phyloP scores from a whole-genome alignment of 2,797 vertebrate genomes.

The Enteromius viviparus region DNA sequence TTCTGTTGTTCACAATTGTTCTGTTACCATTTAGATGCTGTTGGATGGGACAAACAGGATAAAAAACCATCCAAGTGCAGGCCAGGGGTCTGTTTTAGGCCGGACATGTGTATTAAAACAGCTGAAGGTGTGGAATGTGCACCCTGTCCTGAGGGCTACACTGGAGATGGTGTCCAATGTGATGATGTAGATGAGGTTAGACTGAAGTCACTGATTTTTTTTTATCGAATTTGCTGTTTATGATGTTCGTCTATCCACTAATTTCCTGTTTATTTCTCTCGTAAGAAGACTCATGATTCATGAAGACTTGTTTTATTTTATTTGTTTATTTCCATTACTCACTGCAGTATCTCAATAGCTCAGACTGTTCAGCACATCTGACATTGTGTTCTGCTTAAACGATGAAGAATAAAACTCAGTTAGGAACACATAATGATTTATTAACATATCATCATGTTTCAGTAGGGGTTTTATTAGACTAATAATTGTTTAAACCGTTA shows the following conservation, averaged over 20 bases:
- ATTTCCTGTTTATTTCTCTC: background rate
- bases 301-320: conserved; percentile 28
- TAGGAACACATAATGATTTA: conserved; percentile 29
- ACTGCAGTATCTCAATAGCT: conserved; percentile 30
- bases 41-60: conserved; percentile 22
- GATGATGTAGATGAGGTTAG: conserved; percentile 92
- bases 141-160: conserved; percentile 90
- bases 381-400: background rate
- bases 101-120: conserved; percentile 82
- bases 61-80: conserved; percentile 70
- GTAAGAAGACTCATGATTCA: conserved; percentile 14
- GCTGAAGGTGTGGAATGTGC: conserved; percentile 84
- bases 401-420: conserved; percentile 24
- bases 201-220: background rate
- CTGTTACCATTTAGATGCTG: conserved; percentile 42
- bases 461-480: background rate
- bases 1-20: conserved; percentile 3
- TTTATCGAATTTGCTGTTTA: background rate
- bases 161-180: conserved; percentile 89
- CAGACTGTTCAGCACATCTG: background rate
- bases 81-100: conserved; percentile 87
- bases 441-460: conserved; percentile 17
- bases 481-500: conserved; percentile 23
- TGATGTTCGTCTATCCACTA: background rate
- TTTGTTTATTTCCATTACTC: conserved; percentile 51